These are phyloP conservation scores for Montipora sp. DNA, from an alignment of 64 coral and sea anemone species.

Conservation along the genomic window DNA sequence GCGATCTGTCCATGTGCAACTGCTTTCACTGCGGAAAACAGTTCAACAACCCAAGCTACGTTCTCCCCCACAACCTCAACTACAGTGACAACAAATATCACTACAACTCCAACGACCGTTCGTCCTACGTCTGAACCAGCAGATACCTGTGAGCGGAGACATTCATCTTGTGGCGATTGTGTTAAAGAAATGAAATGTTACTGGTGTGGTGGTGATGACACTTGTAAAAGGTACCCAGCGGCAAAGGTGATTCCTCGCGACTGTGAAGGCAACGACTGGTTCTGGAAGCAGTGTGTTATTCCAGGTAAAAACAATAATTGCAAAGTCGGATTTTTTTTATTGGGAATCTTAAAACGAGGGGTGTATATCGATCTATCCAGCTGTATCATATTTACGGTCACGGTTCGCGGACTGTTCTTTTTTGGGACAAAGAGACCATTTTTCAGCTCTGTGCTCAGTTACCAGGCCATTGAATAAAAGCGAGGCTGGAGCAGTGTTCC, in stretches of 20 bases:
- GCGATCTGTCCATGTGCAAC: not conserved
- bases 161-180: constrained; percentile 64
- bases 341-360: not conserved
- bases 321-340: not conserved
- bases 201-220: constrained; percentile 59
- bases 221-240: constrained; percentile 56
- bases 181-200: constrained; percentile 62
- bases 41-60: not conserved
- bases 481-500: too few relatives aligned
- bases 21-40: not conserved
- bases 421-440: too few relatives aligned
- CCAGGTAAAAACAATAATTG: constrained; percentile 45
- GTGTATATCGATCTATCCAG: not conserved
- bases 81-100: constrained; percentile 4
- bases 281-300: constrained; percentile 74
- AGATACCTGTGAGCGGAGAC: constrained; percentile 52
- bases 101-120: constrained; percentile 12
- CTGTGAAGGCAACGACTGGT: constrained; percentile 85
- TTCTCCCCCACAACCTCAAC: not conserved
- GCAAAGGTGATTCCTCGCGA: constrained; percentile 44
- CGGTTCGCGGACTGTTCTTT: too few relatives aligned
- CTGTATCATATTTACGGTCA: too few relatives aligned
- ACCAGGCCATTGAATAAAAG: too few relatives aligned
- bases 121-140: constrained; percentile 35
- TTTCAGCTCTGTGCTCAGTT: too few relatives aligned